phyloP scores from a whole-genome alignment of 92 coral and sea anemone genomes.

The Blastomussa wellsi region DNA sequence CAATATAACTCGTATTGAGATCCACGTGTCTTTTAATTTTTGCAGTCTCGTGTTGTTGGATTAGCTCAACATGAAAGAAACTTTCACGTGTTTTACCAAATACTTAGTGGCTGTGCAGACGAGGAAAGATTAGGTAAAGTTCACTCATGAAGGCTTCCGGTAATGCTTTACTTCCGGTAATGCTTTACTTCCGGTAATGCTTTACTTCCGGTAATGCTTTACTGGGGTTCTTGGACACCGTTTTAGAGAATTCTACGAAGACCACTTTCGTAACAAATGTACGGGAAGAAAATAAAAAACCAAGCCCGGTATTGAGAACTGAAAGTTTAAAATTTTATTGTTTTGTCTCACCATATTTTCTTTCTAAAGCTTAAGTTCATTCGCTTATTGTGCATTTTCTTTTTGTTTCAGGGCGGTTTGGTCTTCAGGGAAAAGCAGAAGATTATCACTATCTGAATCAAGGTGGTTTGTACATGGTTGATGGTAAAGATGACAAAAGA shows the following conservation, averaged over 20 bases:
- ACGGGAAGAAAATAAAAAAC: too few species aligned
- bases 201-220: background rate
- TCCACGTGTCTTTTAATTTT: background rate
- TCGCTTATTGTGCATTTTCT: background rate
- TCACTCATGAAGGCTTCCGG: background rate
- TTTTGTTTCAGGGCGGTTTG: constrained; percentile 49
- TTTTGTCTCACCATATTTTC: background rate
- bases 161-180: background rate
- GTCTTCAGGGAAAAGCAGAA: constrained; percentile 56
- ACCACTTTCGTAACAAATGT: too few species aligned
- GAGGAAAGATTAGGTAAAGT: constrained; percentile 32
- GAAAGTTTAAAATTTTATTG: background rate
- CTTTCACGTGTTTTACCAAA: constrained; percentile 84
- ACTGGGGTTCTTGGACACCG: too few species aligned
- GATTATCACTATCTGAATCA: constrained; percentile 69
- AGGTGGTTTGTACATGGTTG: constrained; percentile 71
- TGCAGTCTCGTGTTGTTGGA: constrained; percentile 77
- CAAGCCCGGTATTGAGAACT: too few species aligned
- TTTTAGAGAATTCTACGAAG: too few species aligned
- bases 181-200: background rate
- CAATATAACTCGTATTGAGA: background rate
- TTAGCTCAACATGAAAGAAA: constrained; percentile 69
- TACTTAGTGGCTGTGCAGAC: constrained; percentile 58
- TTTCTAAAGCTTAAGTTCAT: background rate
- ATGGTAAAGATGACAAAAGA: constrained; percentile 63